Evolutionary conservation across 2,113 vertebrate genomes (phyloP).

Genomic region (Connochaetes taurinus): DNA sequence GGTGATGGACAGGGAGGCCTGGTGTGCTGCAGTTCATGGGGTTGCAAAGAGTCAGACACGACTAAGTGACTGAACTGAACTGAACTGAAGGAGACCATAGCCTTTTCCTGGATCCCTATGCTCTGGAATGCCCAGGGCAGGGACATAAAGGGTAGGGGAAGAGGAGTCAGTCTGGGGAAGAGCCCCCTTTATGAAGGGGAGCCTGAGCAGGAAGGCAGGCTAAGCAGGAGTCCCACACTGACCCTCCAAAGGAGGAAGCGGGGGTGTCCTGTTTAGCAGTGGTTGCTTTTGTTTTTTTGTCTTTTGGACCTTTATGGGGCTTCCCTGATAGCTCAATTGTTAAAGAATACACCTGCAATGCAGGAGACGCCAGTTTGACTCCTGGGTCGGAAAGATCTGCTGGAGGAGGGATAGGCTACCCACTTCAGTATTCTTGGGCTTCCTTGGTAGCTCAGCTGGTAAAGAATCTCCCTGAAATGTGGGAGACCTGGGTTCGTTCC

Average conservation of each 20-base stretch:
- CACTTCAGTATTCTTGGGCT: background rate
- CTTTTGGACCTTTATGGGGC: background rate
- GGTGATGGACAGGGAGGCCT: no score
- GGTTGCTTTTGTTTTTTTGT: background rate
- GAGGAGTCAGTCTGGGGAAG: background rate
- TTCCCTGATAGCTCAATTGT: background rate
- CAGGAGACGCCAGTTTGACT: background rate
- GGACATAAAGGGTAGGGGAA: no score
- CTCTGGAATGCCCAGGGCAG: background rate
- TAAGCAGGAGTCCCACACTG: background rate
- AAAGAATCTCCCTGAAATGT: background rate
- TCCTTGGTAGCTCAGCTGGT: background rate
- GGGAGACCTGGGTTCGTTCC: background rate
- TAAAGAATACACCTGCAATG: background rate
- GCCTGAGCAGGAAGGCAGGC: background rate
- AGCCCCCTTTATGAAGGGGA: background rate
- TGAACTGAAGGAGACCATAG: background rate
- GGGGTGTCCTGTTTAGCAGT: background rate
- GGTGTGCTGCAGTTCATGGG: no score
- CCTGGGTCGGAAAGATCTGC: rapidly evolving
- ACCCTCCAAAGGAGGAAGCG: background rate
- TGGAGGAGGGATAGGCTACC: background rate
- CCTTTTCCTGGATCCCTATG: background rate
- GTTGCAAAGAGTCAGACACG: no score
- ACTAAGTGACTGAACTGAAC: no score